Conservation (phyloP, 2,797 vertebrate species). For the Sebastolobus alascanus region DNA sequence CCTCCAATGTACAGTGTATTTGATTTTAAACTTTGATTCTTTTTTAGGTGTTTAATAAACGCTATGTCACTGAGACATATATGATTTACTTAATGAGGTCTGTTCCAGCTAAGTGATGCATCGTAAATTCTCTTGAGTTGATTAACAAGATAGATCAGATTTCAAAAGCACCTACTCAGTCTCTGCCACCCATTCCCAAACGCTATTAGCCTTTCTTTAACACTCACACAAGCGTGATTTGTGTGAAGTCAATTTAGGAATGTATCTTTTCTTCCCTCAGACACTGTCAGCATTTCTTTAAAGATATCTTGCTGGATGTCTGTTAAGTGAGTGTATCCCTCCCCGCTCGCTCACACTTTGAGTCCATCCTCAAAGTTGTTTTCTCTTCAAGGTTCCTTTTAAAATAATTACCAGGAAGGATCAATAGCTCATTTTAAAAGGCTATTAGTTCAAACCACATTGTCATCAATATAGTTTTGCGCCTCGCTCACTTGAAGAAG, state of each 20-base stretch:
- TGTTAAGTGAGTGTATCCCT: slow-evolving; percentile 1
- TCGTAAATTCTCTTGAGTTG: not conserved
- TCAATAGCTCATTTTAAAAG: slow-evolving; percentile 78
- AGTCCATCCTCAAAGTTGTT: slow-evolving; percentile 54
- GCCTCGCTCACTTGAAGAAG: slow-evolving; percentile 40
- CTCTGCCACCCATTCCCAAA: slow-evolving; percentile 19
- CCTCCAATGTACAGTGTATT: not conserved
- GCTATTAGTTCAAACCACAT: slow-evolving; percentile 66
- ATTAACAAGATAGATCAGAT: slow-evolving; percentile 20
- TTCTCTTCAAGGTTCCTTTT: slow-evolving; percentile 56
- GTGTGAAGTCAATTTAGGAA: slow-evolving; percentile 23
- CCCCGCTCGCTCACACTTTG: slow-evolving; percentile 10
- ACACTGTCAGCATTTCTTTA: slow-evolving; percentile 3
- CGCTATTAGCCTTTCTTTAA: slow-evolving; percentile 16
- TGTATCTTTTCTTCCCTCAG: slow-evolving; percentile 4
- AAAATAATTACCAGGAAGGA: slow-evolving; percentile 66
- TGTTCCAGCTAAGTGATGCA: not conserved
- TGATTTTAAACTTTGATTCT: not conserved
- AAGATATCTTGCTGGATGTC: slow-evolving; percentile 1
- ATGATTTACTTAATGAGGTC: not conserved
- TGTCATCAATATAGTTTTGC: slow-evolving; percentile 66
- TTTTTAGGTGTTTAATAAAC: not conserved
- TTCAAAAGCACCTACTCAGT: slow-evolving; percentile 23
- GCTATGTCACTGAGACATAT: not conserved
- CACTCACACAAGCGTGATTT: slow-evolving; percentile 20